Conservation (phyloP, 2,888 invertebrate genomes). For the Aproaerema taeniolella region DNA sequence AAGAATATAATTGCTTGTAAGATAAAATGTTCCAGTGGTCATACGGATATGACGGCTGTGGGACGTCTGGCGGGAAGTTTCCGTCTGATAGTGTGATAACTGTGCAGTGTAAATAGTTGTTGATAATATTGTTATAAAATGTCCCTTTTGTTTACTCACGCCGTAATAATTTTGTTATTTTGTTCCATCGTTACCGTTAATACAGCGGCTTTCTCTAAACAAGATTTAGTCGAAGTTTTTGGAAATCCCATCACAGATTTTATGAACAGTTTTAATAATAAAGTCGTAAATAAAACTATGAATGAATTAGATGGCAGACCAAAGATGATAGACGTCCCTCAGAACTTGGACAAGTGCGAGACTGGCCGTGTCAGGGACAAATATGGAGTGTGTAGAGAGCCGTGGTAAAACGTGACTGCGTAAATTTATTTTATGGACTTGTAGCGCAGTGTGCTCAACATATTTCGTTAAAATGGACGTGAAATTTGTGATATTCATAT, state of each 20-base stretch:
- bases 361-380: conserved; percentile 38
- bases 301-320: conserved; percentile 14
- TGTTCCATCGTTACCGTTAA: conserved; percentile 33
- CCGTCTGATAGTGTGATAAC: conserved; percentile 45
- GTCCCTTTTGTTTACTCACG: conserved; percentile 50
- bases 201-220: conserved; percentile 36
- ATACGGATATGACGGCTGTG: conserved; percentile 11
- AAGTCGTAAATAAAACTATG: conserved; percentile 13
- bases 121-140: conserved; percentile 49
- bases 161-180: no score
- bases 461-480: conserved; percentile 38
- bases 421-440: conserved; percentile 19
- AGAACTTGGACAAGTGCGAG: conserved; percentile 36
- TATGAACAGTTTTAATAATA: background rate
- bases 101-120: conserved; percentile 31
- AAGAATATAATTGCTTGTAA: no score
- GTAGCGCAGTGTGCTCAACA: conserved; percentile 38
- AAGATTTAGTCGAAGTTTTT: conserved; percentile 47
- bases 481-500: conserved; percentile 29
- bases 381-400: conserved; percentile 53
- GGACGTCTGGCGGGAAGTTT: conserved; percentile 29
- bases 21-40: conserved; percentile 13
- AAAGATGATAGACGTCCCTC: conserved; percentile 57
- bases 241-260: conserved; percentile 57
- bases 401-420: conserved; percentile 41